phyloP scores from a whole-genome alignment of 2,888 invertebrate genomes.

The Smittia aterrima region DNA sequence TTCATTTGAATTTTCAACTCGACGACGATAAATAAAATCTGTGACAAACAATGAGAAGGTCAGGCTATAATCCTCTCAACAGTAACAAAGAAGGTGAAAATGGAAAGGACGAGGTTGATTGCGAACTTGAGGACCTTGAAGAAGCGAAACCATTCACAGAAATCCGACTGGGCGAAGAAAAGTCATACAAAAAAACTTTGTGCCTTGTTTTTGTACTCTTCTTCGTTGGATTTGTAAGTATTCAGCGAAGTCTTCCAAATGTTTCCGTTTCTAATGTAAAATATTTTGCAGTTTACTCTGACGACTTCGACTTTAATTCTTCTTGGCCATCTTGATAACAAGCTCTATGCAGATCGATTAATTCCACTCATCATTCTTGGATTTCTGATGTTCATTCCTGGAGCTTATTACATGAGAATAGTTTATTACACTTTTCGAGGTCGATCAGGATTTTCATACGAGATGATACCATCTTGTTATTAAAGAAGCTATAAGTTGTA shows the following conservation, averaged over 20 bases:
- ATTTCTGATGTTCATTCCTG: conserved; percentile 85
- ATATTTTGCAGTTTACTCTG: conserved; percentile 17
- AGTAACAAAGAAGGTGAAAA: background rate
- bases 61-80: conserved; percentile 10
- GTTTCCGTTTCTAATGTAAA: background rate
- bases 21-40: background rate
- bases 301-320: conserved; percentile 1
- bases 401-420: conserved; percentile 85
- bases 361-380: conserved; percentile 89
- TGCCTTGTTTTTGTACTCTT: conserved; percentile 22
- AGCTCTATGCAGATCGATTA: conserved; percentile 72
- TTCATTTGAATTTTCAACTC: background rate
- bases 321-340: conserved; percentile 19
- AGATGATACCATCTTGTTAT: conserved; percentile 23
- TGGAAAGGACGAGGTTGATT: background rate
- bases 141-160: conserved; percentile 29
- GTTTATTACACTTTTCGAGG: conserved; percentile 53
- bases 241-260: background rate
- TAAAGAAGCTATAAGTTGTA: too few relatives aligned
- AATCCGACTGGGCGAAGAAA: background rate
- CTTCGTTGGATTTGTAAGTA: conserved; percentile 29
- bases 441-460: conserved; percentile 18
- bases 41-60: conserved; percentile 1
- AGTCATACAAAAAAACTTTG: background rate
- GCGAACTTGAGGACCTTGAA: conserved; percentile 6